Evolutionary conservation across 2,113 vertebrate species (phyloP).

Genomic region (Atherinomorus stipes): DNA sequence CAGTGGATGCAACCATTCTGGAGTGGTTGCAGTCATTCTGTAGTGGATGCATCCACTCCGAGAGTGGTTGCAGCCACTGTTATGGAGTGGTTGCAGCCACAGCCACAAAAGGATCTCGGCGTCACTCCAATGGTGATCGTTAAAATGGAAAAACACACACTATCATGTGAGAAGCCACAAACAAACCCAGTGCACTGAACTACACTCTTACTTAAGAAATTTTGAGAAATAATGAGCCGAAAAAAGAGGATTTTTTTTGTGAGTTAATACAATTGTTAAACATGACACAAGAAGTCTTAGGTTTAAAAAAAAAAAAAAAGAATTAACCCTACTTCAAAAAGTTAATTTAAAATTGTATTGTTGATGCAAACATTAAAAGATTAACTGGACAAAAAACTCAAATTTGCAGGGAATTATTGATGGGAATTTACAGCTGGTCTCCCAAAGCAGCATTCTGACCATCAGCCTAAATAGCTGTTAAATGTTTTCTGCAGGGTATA

Average conservation of each 20-base stretch:
- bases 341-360: background rate
- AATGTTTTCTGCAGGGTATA: slow-evolving; percentile 53
- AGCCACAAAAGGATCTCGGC: too few species aligned
- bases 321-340: slow-evolving; percentile 3
- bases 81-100: too few species aligned
- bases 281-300: background rate
- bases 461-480: slow-evolving; percentile 47
- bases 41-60: too few species aligned
- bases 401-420: background rate
- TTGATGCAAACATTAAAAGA: slow-evolving; percentile 3
- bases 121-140: slow-evolving; percentile 22
- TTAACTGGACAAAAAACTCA: background rate
- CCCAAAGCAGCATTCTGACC: slow-evolving; percentile 22
- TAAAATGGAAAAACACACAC: slow-evolving; percentile 42
- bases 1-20: too few species aligned
- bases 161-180: slow-evolving; percentile 6
- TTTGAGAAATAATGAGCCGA: slow-evolving; percentile 3
- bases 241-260: background rate
- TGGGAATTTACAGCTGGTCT: slow-evolving; percentile 12
- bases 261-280: slow-evolving; percentile 8
- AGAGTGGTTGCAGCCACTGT: too few species aligned
- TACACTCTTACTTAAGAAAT: background rate
- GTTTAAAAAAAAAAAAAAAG: background rate
- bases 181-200: background rate
- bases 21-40: too few species aligned